phyloP scores from a whole-genome alignment of 2,888 invertebrate species.

The Nomada goodeniana region DNA sequence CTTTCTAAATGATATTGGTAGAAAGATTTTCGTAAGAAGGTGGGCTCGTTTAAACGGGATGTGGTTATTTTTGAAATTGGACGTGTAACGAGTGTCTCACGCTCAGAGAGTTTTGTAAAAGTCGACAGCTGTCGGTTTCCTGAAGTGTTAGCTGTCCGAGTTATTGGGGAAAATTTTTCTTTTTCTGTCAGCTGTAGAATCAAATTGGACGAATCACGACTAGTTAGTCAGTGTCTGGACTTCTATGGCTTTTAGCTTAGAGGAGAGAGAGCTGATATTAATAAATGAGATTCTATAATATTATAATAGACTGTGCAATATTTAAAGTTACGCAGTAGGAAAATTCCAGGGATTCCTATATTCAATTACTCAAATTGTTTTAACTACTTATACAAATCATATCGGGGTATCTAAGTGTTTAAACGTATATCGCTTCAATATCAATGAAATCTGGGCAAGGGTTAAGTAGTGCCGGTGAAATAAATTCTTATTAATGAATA shows the following conservation, averaged over 20 bases:
- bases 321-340: not conserved
- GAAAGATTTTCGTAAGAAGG: too few species aligned
- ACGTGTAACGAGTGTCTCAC: not conserved
- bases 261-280: not conserved
- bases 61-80: conserved; percentile 26
- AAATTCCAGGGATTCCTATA: too few species aligned
- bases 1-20: too few species aligned
- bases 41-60: not conserved
- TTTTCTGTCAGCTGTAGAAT: not conserved
- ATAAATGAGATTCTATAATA: too few species aligned
- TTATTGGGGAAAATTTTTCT: not conserved
- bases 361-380: too few species aligned
- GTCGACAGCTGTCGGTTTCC: conserved; percentile 14
- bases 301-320: not conserved
- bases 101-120: not conserved
- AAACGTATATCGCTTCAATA: too few species aligned
- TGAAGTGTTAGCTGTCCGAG: not conserved
- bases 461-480: too few species aligned
- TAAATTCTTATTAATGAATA: not conserved
- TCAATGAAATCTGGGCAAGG: too few species aligned
- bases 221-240: not conserved
- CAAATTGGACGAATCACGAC: not conserved
- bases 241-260: not conserved
- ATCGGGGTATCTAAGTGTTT: too few species aligned
- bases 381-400: too few species aligned